These are phyloP conservation scores for Microcaecilia unicolor DNA, from an alignment of 2,797 vertebrate genomes.

Conservation along the genomic window DNA sequence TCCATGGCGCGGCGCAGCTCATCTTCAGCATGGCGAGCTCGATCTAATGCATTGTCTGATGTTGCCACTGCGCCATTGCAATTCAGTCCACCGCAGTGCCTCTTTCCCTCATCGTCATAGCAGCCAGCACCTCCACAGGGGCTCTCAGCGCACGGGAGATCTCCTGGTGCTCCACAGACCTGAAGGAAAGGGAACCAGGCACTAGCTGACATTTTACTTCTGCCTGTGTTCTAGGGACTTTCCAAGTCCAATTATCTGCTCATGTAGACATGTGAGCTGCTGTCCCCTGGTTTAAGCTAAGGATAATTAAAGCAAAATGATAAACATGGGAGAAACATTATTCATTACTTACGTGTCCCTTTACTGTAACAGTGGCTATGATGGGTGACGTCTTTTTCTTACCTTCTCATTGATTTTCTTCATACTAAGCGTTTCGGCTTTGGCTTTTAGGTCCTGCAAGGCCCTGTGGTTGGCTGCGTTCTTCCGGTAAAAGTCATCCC, in stretches of 20 bases:
- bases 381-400: too few species aligned
- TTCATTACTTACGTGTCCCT: too few species aligned
- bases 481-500: constrained; percentile 77
- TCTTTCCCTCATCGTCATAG: constrained; percentile 78
- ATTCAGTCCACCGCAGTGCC: constrained; percentile 83
- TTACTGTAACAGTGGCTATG: too few species aligned
- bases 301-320: too few species aligned
- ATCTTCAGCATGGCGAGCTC: constrained; percentile 76
- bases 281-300: too few species aligned
- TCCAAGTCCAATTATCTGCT: too few species aligned
- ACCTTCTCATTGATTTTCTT: constrained; percentile 88
- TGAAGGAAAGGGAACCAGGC: too few species aligned
- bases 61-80: constrained; percentile 74
- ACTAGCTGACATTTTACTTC: too few species aligned
- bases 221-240: too few species aligned
- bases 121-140: constrained; percentile 89
- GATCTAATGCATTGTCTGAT: constrained; percentile 74
- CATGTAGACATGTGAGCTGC: too few species aligned
- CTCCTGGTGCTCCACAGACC: constrained; percentile 77
- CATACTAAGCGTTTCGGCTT: constrained; percentile 58
- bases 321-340: too few species aligned
- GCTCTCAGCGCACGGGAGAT: constrained; percentile 75
- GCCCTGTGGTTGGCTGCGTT: constrained; percentile 74
- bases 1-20: constrained; percentile 73
- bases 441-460: constrained; percentile 59